Base-by-base conservation (phyloP, 2,888 invertebrate species). In the Schrankia costaestrigalis region DNA sequence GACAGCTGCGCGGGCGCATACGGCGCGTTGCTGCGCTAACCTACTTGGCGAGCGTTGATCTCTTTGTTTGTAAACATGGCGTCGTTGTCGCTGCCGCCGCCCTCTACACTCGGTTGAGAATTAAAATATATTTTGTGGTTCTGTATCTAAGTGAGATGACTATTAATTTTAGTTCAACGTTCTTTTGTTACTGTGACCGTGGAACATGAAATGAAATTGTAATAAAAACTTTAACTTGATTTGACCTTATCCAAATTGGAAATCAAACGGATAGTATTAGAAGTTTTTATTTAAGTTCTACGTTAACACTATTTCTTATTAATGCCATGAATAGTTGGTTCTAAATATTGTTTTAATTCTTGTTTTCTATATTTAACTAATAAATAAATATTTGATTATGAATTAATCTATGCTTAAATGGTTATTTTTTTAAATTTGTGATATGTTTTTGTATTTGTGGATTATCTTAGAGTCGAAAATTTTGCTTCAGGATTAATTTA, bases 11-110 rank as follows among this genome's bases (percentile, higher is more conserved):
- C 56, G 45, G 45, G 53, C 64, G 65, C 70, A 58, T 62, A 42
- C 54, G 42, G 69, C 71, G 61, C 64, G 62, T 56, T 59, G 71
- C 71, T 72, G 77, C 68, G 74, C 55, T 85, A 84, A 85, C 88
- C 87, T 86, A 89, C 85, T 86, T 89, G 66, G 71, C 73, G 88
- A 71, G 63, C 88, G 69, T 88, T 89, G 87, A 82, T 88, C 88
- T 85, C 77, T 79, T 86, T 89, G 88, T 89, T 89, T 86, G 83
- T 87, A 88, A 89, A 88, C 88, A 88, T 78, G 79, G 75, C 79
- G 73, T 65, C 73, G 70, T 53, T 59, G 67, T 53, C 63, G 62
- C 50, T 58, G 63, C 17, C 25, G 26, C 56, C 55, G 59, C 63
- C 63, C 65, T 61, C 50, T 30, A 46, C 46, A 44, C 31, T 41